A percentile compares a stretch with the other conserved stretches of the same genome.
Conservation (phyloP, 2,797 vertebrate species). For the Mus minutoides region DNA sequence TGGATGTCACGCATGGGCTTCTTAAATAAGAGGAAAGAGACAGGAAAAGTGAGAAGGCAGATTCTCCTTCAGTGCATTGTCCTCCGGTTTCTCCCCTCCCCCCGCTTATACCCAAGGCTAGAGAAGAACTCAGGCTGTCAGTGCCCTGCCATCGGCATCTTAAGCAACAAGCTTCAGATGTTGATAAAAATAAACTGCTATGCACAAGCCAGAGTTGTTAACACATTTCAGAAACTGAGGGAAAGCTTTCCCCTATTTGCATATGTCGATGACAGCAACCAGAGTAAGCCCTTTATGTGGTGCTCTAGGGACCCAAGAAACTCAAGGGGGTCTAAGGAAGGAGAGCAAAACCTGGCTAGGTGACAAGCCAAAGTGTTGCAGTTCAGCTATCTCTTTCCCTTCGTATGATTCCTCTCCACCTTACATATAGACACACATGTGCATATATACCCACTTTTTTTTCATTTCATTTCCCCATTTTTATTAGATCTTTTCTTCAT, state of each 20-base stretch:
- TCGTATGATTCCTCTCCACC: background rate
- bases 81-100: background rate
- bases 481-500: too few relatives aligned
- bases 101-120: background rate
- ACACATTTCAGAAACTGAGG: background rate
- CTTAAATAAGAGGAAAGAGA: background rate
- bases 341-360: background rate
- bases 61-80: too few relatives aligned
- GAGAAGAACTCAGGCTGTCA: background rate
- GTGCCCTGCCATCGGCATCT: background rate
- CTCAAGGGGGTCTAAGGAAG: background rate
- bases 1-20: background rate
- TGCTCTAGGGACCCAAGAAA: background rate
- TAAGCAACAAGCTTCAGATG: background rate
- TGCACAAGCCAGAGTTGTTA: conserved; percentile 55
- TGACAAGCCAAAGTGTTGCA: background rate
- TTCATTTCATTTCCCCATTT: too few relatives aligned
- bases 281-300: background rate
- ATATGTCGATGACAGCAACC: background rate
- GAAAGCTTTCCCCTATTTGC: conserved; percentile 29
- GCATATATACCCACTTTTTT: background rate
- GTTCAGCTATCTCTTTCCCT: background rate
- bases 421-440: background rate
- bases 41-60: background rate
- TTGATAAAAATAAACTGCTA: conserved; percentile 48